phyloP scores from a whole-genome alignment of 1,140 invertebrate species.

The Physella acuta region DNA sequence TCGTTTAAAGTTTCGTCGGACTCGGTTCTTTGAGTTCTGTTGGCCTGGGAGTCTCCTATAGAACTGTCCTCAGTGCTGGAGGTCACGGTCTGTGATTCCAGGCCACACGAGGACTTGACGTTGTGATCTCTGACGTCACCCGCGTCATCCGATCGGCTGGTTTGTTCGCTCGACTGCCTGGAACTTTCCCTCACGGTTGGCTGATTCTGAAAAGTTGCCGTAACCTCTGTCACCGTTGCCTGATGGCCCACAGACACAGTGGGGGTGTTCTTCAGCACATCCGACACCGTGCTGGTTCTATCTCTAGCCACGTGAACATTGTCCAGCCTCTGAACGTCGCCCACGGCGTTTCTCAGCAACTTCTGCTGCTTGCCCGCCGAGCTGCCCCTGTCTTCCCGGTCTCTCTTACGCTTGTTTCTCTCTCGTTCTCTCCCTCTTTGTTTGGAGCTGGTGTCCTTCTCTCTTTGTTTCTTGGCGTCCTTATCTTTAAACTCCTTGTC shows the following conservation, averaged over 20 bases:
- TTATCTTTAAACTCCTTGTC: slow-evolving; percentile 10
- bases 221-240: background rate
- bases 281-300: no score
- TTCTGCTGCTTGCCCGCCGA: background rate
- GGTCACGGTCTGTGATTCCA: slow-evolving; percentile 1
- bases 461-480: background rate
- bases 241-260: background rate
- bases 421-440: slow-evolving; percentile 16
- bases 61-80: no score
- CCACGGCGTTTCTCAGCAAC: slow-evolving; percentile 10
- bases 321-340: background rate
- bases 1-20: background rate
- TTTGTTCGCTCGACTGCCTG: background rate
- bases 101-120: background rate
- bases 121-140: background rate
- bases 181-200: background rate
- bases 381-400: background rate
- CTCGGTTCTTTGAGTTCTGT: background rate
- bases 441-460: slow-evolving; percentile 10
- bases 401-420: slow-evolving; percentile 15
- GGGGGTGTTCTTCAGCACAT: no score
- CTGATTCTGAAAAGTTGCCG: background rate
- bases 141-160: background rate
- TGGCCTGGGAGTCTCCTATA: background rate
- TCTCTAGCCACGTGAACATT: background rate